Percentiles rank a stretch among this genome's conserved stretches.
Evolutionary conservation across 1,140 invertebrate genomes (phyloP).

Genomic region (Procambarus virginalis): DNA sequence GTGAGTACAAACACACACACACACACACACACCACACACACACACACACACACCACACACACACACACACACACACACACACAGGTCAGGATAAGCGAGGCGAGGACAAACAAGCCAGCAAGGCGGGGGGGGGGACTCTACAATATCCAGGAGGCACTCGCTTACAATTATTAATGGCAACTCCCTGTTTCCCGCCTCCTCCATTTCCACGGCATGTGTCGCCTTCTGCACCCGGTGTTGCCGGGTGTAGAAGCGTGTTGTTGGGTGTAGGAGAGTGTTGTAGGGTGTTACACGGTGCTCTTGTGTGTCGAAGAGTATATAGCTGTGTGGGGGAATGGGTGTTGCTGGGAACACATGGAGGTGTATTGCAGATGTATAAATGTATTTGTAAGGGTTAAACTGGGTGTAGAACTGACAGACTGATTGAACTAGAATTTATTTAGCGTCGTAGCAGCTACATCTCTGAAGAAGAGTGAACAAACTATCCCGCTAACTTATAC

Average conservation of each 20-base stretch:
- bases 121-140: background rate
- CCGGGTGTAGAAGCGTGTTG: background rate
- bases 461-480: too few species aligned
- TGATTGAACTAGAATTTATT: too few species aligned
- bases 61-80: too few species aligned
- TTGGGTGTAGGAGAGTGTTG: background rate
- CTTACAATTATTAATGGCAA: conserved; percentile 51
- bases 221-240: background rate
- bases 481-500: too few species aligned
- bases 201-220: conserved; percentile 32
- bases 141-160: conserved; percentile 38
- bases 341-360: background rate
- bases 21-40: too few species aligned
- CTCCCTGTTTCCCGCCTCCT: conserved; percentile 34
- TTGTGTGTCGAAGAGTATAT: background rate
- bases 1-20: too few species aligned
- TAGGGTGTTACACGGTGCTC: background rate
- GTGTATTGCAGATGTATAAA: background rate
- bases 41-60: too few species aligned
- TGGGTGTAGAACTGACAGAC: background rate
- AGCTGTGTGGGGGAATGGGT: background rate
- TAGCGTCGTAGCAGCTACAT: too few species aligned
- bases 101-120: background rate
- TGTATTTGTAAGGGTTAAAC: background rate
- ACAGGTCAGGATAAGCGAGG: too few species aligned